phyloP scores from a whole-genome alignment of 2,888 invertebrate genomes.

The Acronicta aceris region DNA sequence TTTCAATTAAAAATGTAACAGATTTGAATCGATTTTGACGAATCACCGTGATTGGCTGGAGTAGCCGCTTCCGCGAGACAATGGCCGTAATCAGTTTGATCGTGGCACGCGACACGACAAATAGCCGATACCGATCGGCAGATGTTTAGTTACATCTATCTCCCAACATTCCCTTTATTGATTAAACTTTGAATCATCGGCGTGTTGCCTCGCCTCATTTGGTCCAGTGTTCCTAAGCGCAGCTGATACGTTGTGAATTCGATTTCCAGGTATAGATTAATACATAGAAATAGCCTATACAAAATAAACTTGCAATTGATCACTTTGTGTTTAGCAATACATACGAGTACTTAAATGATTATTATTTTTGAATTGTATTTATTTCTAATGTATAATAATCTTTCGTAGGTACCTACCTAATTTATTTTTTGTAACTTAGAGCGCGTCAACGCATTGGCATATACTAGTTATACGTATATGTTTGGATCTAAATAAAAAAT shows the following conservation, averaged over 20 bases:
- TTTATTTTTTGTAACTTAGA: too few relatives aligned
- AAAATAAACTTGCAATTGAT: too few relatives aligned
- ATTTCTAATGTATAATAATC: too few relatives aligned
- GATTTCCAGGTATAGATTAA: background rate
- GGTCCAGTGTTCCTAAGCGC: background rate
- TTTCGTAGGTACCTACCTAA: too few relatives aligned
- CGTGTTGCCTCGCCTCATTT: background rate
- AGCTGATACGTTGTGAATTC: background rate
- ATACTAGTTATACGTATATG: too few relatives aligned
- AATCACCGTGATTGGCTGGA: slow-evolving; percentile 75
- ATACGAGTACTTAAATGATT: too few relatives aligned
- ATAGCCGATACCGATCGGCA: slow-evolving; percentile 77
- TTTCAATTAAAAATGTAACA: slow-evolving; percentile 80
- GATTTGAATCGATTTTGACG: slow-evolving; percentile 78
- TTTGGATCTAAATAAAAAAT: too few relatives aligned
- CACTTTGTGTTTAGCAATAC: too few relatives aligned
- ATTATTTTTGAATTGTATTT: too few relatives aligned
- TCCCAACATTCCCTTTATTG: slow-evolving; percentile 45
- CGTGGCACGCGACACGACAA: slow-evolving; percentile 77
- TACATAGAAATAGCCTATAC: too few relatives aligned
- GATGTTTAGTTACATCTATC: slow-evolving; percentile 67
- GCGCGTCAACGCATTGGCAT: too few relatives aligned
- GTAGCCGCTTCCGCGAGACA: slow-evolving; percentile 70
- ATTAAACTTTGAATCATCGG: slow-evolving; percentile 28
- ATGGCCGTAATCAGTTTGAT: slow-evolving; percentile 72